Evolutionary conservation across 2,888 invertebrate genomes (phyloP).

Genomic region (Empis livida): DNA sequence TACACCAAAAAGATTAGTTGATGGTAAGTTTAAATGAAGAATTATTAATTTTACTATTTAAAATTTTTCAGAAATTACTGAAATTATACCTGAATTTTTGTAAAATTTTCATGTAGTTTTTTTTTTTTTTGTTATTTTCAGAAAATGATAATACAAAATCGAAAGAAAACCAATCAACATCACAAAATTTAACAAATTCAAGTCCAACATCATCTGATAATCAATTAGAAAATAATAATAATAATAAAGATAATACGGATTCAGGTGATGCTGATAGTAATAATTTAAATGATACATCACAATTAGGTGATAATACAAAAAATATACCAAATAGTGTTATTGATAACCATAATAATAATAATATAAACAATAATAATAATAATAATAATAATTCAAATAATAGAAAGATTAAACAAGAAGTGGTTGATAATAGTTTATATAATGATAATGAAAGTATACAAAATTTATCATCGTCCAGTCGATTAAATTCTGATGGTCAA

Average conservation of each 20-base stretch:
- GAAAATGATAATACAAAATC: constrained; percentile 47
- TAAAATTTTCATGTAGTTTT: not conserved
- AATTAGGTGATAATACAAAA: constrained; percentile 22
- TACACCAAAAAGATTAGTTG: constrained; percentile 57
- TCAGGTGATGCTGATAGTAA: not conserved
- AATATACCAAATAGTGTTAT: constrained; percentile 29
- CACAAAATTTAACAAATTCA: constrained; percentile 8
- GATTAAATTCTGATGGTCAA: constrained; percentile 31
- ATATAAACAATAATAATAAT: not conserved
- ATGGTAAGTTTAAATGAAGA: constrained; percentile 34
- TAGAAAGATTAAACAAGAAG: constrained; percentile 50
- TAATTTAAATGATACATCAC: too few relatives aligned
- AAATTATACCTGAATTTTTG: not conserved
- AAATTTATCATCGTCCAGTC: constrained; percentile 1
- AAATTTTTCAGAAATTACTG: too few relatives aligned
- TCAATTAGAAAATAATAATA: not conserved
- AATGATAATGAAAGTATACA: constrained; percentile 40
- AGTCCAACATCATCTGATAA: constrained; percentile 1
- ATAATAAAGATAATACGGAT: not conserved
- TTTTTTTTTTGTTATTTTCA: constrained; percentile 11
- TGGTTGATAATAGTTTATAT: constrained; percentile 50
- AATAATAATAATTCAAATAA: not conserved
- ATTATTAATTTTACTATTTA: too few relatives aligned
- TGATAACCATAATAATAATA: not conserved
- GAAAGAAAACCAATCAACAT: constrained; percentile 28